Base-by-base conservation (phyloP, 2,797 vertebrate genomes). In the Luscinia luscinia region DNA sequence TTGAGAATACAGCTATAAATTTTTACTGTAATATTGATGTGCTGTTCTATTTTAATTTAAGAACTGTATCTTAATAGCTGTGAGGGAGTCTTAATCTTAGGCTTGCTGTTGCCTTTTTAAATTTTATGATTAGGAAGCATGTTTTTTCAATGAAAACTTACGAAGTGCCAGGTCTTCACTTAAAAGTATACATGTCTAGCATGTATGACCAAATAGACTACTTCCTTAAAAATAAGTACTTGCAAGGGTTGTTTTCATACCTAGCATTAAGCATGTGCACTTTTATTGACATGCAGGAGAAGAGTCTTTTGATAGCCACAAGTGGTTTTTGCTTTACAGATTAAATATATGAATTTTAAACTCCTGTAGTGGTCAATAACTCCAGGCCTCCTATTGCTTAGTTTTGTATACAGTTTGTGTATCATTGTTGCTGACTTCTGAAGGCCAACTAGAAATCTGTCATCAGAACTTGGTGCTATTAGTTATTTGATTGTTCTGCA, bases 141-240 rank as follows among this genome's bases (percentile, higher is more conserved):
- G 54, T 40, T 92, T 96, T 90, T 96, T 85, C 54, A 78, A 2
- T 80, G 93, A 46, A 94, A 69, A 90, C 70, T 79, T 86, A 20
- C 0, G 0, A 92, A 94, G 92, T 95, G 92, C 92, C 92, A 96
- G 70, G 51, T 84, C 51, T 91, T 89, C 73, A 89, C 73, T 87
- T 83, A 64, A 83, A 93, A 89, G 51, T 45, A 49, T 61, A 89
- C 68, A 66, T 96, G 95, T 87, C 83, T 55, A 97, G 51, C 62
- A 87, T 96, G 86, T 95, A 85, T 82, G 58, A 82, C 54, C 32
- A 83, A 78, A 57, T 81, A 79, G 63, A 73, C 48, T 80, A 12
- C 72, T 88, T 89, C 21, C n/a, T 87, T 70, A 52, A 80, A 87
- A 87, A 52, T 11, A 58, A 66, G 34, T 89, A 76, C 57, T 81